Evolutionary conservation across 2,797 vertebrate genomes (phyloP).

Genomic region (Sebastes reedi): DNA sequence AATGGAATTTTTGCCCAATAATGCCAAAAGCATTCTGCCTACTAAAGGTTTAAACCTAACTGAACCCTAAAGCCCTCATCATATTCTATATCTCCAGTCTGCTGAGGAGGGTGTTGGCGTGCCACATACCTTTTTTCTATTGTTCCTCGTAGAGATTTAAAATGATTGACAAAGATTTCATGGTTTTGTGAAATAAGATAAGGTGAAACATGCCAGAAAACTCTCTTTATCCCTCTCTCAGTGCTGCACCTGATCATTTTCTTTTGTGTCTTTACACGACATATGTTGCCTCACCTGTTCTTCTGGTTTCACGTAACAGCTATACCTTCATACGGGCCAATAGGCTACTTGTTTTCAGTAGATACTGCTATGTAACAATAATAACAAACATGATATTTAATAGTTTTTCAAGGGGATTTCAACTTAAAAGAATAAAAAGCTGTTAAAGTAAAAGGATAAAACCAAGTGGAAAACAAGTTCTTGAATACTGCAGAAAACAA

Average conservation of each 20-base stretch:
- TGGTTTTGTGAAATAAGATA: neutral
- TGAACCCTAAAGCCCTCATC: neutral
- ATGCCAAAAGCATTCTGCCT: no score
- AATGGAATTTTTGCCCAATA: no score
- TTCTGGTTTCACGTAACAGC: slow-evolving; percentile 25
- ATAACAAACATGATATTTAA: neutral
- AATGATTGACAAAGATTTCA: neutral
- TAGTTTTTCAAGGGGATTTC: neutral
- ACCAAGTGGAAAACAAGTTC: neutral
- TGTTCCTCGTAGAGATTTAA: neutral
- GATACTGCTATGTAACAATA: neutral
- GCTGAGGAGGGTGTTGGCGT: accelerated
- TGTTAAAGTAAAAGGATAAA: neutral
- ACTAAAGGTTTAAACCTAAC: no score
- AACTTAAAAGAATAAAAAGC: accelerated
- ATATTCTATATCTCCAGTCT: neutral
- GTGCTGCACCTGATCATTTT: neutral
- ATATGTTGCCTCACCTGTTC: slow-evolving; percentile 30
- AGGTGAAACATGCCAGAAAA: no score
- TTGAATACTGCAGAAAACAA: neutral
- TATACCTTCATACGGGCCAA: no score
- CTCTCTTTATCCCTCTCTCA: neutral
- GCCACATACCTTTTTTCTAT: neutral
- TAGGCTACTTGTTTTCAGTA: neutral
- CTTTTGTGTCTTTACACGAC: neutral